phyloP scores from a whole-genome alignment of 1,140 invertebrate genomes.

The Elymnias hypermnestra region DNA sequence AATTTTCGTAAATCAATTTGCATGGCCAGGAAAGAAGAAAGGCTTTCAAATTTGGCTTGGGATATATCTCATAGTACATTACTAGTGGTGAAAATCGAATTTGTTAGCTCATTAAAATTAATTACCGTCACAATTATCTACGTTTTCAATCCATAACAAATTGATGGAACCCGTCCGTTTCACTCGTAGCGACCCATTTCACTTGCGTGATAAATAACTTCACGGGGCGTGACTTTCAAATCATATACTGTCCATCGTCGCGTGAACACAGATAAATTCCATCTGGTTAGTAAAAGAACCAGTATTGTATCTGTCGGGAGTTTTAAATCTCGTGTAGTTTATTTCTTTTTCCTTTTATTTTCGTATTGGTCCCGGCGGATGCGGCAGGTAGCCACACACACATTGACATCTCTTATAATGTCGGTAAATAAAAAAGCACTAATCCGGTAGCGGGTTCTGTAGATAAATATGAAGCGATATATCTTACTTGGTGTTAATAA shows the following conservation, averaged over 20 bases:
- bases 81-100: conserved; percentile 19
- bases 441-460: conserved; percentile 36
- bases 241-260: conserved; percentile 40
- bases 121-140: conserved; percentile 45
- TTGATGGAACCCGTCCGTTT: conserved; percentile 37
- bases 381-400: conserved; percentile 65
- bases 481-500: conserved; percentile 8
- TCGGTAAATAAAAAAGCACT: conserved; percentile 35
- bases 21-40: too few relatives aligned
- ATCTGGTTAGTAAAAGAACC: conserved; percentile 21
- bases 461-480: conserved; percentile 26
- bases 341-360: conserved; percentile 37
- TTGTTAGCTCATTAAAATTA: conserved; percentile 52
- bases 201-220: conserved; percentile 29
- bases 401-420: conserved; percentile 44
- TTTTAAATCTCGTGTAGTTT: conserved; percentile 31
- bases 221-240: conserved; percentile 20
- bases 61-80: too few relatives aligned
- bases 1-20: too few relatives aligned
- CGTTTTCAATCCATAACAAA: conserved; percentile 46
- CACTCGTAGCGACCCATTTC: conserved; percentile 17
- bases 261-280: conserved; percentile 21
- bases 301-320: conserved; percentile 40
- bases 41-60: too few relatives aligned
- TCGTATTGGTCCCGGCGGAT: conserved; percentile 50